Base-by-base conservation (phyloP, 2,113 vertebrate species). In the Oryzias javanicus region DNA sequence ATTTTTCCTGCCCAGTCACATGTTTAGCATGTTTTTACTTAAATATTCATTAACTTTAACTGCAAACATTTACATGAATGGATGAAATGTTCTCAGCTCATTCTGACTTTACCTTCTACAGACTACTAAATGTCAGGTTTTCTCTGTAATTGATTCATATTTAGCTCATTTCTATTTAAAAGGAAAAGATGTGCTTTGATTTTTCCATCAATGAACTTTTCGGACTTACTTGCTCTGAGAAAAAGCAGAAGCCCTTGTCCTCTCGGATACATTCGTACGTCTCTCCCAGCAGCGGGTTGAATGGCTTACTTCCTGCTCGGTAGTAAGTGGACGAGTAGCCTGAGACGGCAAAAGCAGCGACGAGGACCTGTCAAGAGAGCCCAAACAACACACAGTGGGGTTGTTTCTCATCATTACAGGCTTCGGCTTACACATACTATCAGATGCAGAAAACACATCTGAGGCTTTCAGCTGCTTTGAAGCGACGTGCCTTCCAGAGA, bases 301-400 rank as follows among this genome's bases (percentile, higher is more conserved):
- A 99, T 88, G 97, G 97, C 91, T 99, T 99, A 87, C 96, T 99
- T 93, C 97, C 97, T 80, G 97, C 96, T 92, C 97, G 93, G 64
- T 97, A 99, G 82, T 98, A 99, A 0, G 97, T 99, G 82, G 95
- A 96, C 60, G 97, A 94, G 79, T 99, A 99, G 85, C 96, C 97
- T 78, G 97, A 99, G 73, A 98, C 90, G 71, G 95, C 97, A 90
- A 99, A 99, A 63, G 97, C 96, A 81, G 97, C 97, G 40, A 98
- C 92, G 24, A 98, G 92, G 84, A 94, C 95, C 97, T 98, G 89
- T 49, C 66, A 82, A 78, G 85, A 35, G 87, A 51, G 49, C 48
- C 53, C 56, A 49, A 55, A 64, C 45, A 59, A 35, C 74, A 62
- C 19, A 50, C 45, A 46, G 4, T 1, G 54, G 67, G 60, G 67